Conservation (phyloP, 35 echinoderm and acorn worm species). For the Heliocidaris tuberculata region DNA sequence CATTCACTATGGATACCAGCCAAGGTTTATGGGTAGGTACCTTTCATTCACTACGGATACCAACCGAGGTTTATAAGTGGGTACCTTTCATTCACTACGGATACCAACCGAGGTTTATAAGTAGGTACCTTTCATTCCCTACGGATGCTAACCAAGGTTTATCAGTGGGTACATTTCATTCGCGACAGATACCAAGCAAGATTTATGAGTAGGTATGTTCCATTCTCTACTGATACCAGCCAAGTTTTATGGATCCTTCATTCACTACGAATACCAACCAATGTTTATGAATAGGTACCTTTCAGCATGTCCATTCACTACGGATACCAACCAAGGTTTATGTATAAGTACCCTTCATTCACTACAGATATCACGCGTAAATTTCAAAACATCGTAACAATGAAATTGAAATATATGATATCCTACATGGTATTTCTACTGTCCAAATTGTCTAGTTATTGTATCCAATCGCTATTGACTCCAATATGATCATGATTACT, state of each 20-base stretch:
- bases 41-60: not conserved
- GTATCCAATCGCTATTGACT: not conserved
- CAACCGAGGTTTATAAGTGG: not conserved
- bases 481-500: not conserved
- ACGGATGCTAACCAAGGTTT: too few relatives aligned
- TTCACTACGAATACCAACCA: constrained; percentile 58
- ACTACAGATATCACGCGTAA: too few relatives aligned
- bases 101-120: too few relatives aligned
- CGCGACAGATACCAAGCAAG: too few relatives aligned
- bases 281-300: constrained; percentile 67
- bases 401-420: too few relatives aligned
- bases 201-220: too few relatives aligned
- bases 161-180: not conserved
- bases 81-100: not conserved
- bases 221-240: too few relatives aligned
- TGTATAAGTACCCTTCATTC: not conserved
- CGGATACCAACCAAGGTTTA: constrained; percentile 45
- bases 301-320: constrained; percentile 82
- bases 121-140: not conserved
- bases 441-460: not conserved
- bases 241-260: constrained; percentile 77
- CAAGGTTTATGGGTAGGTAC: constrained; percentile 56
- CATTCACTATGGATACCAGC: constrained; percentile 62
- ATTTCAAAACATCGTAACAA: too few relatives aligned
- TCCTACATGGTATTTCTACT: not conserved